phyloP scores from a whole-genome alignment of 2,113 vertebrate genomes.

The Hypanus sabinus region DNA sequence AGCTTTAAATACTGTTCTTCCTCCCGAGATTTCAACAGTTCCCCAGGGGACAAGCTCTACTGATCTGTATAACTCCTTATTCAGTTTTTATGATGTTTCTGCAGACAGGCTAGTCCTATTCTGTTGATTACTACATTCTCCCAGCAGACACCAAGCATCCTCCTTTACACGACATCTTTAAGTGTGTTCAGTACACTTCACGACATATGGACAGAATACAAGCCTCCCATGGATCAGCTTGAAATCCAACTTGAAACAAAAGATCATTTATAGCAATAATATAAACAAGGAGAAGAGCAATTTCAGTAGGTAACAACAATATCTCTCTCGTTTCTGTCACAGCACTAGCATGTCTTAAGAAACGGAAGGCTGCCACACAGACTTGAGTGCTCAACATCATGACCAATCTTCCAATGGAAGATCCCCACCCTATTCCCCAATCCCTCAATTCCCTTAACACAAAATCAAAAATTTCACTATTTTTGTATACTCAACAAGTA shows the following conservation, averaged over 20 bases:
- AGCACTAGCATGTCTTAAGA: background rate
- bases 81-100: background rate
- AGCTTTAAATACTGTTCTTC: background rate
- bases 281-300: background rate
- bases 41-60: no score
- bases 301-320: background rate
- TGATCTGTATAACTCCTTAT: no score
- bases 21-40: background rate
- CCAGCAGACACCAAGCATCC: background rate
- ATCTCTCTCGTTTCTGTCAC: background rate
- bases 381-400: no score
- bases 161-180: background rate
- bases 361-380: no score
- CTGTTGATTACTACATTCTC: background rate
- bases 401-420: no score
- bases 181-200: background rate
- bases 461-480: no score
- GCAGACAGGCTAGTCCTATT: background rate
- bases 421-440: no score
- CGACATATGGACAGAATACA: background rate
- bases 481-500: no score
- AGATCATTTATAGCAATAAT: background rate
- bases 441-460: no score
- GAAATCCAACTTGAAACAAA: background rate
- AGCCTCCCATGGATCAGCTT: background rate